These are phyloP conservation scores for Halictus rubicundus DNA, from an alignment of 1,140 invertebrate species.

Conservation along the genomic window DNA sequence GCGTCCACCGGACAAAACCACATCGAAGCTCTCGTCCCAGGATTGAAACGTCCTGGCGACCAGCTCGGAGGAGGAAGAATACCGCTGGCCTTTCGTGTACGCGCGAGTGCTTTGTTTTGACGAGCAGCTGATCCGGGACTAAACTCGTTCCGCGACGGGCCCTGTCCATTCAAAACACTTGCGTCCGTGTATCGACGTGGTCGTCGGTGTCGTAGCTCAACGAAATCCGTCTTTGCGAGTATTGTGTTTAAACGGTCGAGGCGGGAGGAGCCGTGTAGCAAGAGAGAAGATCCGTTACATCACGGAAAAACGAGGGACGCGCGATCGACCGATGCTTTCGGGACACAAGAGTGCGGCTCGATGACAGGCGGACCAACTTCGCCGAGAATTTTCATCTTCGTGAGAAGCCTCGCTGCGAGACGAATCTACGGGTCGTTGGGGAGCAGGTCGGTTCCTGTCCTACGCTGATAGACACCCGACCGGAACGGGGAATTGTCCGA, in stretches of 20 bases:
- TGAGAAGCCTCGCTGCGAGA: background rate
- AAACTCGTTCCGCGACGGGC: conserved; percentile 33
- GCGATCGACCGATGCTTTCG: conserved; percentile 24
- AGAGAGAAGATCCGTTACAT: conserved; percentile 32
- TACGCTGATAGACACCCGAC: background rate
- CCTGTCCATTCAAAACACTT: conserved; percentile 1
- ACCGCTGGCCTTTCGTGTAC: conserved; percentile 29
- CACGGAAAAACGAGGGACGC: conserved; percentile 19
- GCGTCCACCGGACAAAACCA: background rate
- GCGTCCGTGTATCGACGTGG: background rate
- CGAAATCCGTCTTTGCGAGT: background rate
- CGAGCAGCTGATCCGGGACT: conserved; percentile 73
- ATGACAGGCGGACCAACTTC: conserved; percentile 9
- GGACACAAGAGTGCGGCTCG: conserved; percentile 9
- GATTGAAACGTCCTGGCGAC: background rate
- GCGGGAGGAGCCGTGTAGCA: background rate
- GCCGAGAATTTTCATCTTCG: conserved; percentile 1
- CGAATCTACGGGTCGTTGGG: background rate
- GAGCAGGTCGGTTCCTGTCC: background rate
- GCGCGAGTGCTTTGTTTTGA: conserved; percentile 76
- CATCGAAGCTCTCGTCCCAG: background rate
- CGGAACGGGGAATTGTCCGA: conserved; percentile 1
- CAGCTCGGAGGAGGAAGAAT: conserved; percentile 6
- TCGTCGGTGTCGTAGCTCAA: background rate
- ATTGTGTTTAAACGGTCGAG: conserved; percentile 15